Evolutionary conservation across 2,888 invertebrate genomes (phyloP).

Genomic region (Apotomis betuletana): DNA sequence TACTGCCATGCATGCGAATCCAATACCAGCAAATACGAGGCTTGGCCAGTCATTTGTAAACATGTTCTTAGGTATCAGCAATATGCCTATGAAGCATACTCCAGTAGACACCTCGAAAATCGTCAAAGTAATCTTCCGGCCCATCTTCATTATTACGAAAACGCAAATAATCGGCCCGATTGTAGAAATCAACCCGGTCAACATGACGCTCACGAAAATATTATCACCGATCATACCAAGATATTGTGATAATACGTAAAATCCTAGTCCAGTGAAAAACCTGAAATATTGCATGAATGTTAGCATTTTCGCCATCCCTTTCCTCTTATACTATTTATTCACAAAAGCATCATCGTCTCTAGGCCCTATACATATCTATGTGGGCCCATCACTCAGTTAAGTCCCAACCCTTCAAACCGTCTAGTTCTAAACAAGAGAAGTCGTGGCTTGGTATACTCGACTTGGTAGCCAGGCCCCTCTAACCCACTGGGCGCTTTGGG

Average conservation of each 20-base stretch:
- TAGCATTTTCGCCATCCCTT: neutral
- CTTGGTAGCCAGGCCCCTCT: no score
- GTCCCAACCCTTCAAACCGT: no score
- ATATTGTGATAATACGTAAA: slow-evolving; percentile 85
- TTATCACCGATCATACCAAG: slow-evolving; percentile 81
- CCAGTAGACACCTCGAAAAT: slow-evolving; percentile 76
- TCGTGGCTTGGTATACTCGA: no score
- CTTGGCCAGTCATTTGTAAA: slow-evolving; percentile 81
- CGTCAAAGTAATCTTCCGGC: slow-evolving; percentile 78
- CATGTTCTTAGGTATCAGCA: slow-evolving; percentile 73
- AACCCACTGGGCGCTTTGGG: no score
- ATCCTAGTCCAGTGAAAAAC: slow-evolving; percentile 83
- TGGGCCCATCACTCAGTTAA: no score
- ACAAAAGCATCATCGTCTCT: no score
- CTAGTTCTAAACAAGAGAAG: no score
- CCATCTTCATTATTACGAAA: slow-evolving; percentile 73
- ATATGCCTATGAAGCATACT: slow-evolving; percentile 76
- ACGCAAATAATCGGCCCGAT: slow-evolving; percentile 82
- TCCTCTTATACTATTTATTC: no score
- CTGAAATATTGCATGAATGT: slow-evolving; percentile 58
- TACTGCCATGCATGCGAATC: slow-evolving; percentile 87
- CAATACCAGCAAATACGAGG: slow-evolving; percentile 84
- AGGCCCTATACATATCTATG: no score
- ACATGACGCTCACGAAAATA: slow-evolving; percentile 79
- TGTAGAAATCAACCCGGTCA: slow-evolving; percentile 81